phyloP scores from a whole-genome alignment of 2,113 vertebrate species.

The Saguinus imperator region DNA sequence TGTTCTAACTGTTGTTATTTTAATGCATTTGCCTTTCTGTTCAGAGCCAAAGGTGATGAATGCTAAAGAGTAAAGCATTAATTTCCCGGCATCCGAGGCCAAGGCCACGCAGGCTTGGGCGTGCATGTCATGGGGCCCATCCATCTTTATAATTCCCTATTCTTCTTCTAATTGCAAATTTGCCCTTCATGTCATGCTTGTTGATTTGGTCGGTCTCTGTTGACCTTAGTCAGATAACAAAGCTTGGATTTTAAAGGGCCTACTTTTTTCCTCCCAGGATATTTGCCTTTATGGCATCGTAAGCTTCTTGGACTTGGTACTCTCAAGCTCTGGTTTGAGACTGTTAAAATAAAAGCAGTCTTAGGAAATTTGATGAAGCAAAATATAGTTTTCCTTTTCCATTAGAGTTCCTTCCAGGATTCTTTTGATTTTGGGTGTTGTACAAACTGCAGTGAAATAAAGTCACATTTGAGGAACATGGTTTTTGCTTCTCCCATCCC shows the following conservation, averaged over 20 bases:
- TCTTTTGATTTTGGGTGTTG: not conserved
- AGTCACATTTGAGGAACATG: not conserved
- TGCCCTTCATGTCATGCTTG: slow-evolving; percentile 81
- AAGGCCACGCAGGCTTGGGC: slow-evolving; percentile 79
- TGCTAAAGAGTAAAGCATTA: slow-evolving; percentile 83
- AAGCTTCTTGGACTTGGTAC: not conserved
- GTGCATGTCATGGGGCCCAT: slow-evolving; percentile 75
- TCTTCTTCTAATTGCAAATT: slow-evolving; percentile 84
- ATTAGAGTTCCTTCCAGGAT: not conserved
- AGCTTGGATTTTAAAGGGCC: slow-evolving; percentile 62
- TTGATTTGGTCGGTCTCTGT: slow-evolving; percentile 75
- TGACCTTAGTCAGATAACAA: slow-evolving; percentile 76
- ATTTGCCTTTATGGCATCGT: slow-evolving; percentile 16
- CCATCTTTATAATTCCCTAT: slow-evolving; percentile 84
- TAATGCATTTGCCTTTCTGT: slow-evolving; percentile 83
- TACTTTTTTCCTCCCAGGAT: not conserved
- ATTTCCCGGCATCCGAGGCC: slow-evolving; percentile 81
- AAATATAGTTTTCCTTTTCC: slow-evolving; percentile 28
- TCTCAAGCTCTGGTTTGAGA: not conserved
- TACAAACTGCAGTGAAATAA: not conserved
- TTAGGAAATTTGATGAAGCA: slow-evolving; percentile 13
- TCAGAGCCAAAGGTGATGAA: slow-evolving; percentile 83
- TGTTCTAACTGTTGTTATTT: slow-evolving; percentile 84
- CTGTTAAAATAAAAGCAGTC: slow-evolving; percentile 24
- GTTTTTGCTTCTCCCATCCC: not conserved